Base-by-base conservation (phyloP, 1,140 invertebrate genomes). In the Macrocentrus cingulum region DNA sequence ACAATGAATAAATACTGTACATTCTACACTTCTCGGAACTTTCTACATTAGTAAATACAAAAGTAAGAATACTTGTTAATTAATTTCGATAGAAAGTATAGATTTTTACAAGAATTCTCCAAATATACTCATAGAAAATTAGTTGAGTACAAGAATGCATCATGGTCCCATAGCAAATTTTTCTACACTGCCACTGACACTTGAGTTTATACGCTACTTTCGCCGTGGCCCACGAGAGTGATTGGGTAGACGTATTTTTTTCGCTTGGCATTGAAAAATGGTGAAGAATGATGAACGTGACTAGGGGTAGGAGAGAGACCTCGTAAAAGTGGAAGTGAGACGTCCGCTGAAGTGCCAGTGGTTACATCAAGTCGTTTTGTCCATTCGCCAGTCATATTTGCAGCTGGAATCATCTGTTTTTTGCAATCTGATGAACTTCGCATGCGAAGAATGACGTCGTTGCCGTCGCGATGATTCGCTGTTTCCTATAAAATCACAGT, bases 231-330 rank as follows among this genome's bases (percentile, higher is more conserved):
- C 48, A 83, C 68, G 44, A 81, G 65, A 0, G 80, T 82, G 18
- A 81, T 78, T 5, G 84, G 83, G 67, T 84, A 85, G 48, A 84
- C 80, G 64, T 84, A 84, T 61, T 85, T 84, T 61, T 85, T 85
- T 62, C 83, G 71, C 64, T 83, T 80, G 1, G 83, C 80, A 55
- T 81, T 84, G 66, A 80, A 83, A 54, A 82, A 82, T 2, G 83
- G 83, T 2, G 81, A 80, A 11, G 57, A 50, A 49, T 79, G 75
- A 23, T 76, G 81, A 9, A 71, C 67, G 22, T 80, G 74, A 48
- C 71, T 77, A 13, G 70, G 73, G 15, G 77, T 81, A 11, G 78
- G 77, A 53, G 77, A 82, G n/a, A 84, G 68, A 9, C 81, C 80
- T 52, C 79, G 78, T 11, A 85, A 68, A 20, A 85, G 74, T 4